Conservation (phyloP, 2,113 vertebrate species). For the Triplophysa tibetana region DNA sequence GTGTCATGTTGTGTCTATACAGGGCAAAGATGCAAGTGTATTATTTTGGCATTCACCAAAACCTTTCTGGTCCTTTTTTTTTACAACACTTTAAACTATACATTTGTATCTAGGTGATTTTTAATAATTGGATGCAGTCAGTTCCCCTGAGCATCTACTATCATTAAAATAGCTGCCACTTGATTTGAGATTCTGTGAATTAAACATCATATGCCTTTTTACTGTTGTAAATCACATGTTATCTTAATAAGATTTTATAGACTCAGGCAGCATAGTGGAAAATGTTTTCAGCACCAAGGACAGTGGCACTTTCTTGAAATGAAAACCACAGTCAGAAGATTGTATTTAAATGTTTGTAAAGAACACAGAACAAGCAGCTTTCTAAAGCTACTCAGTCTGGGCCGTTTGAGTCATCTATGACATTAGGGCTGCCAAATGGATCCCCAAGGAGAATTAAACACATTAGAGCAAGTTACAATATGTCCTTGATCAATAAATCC, state of each 20-base stretch:
- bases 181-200: no score
- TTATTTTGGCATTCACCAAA: no score
- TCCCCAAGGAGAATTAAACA: slow-evolving; percentile 20
- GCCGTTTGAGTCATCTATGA: slow-evolving; percentile 9
- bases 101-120: no score
- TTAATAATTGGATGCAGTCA: no score
- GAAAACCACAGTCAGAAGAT: not conserved
- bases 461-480: slow-evolving; percentile 26
- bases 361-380: not conserved
- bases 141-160: no score
- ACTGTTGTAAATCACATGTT: not conserved
- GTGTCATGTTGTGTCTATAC: not conserved
- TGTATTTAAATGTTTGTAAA: not conserved
- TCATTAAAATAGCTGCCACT: no score
- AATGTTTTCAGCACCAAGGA: slow-evolving; percentile 34
- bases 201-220: no score
- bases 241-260: not conserved
- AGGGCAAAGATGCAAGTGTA: not conserved
- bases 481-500: slow-evolving; percentile 34
- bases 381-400: not conserved
- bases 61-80: no score
- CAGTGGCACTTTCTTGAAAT: not conserved
- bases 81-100: no score
- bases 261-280: not conserved
- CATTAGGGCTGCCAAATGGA: slow-evolving; percentile 19